phyloP scores from a whole-genome alignment of 92 coral and sea anemone genomes.

The Anthopleura xanthogrammica region DNA sequence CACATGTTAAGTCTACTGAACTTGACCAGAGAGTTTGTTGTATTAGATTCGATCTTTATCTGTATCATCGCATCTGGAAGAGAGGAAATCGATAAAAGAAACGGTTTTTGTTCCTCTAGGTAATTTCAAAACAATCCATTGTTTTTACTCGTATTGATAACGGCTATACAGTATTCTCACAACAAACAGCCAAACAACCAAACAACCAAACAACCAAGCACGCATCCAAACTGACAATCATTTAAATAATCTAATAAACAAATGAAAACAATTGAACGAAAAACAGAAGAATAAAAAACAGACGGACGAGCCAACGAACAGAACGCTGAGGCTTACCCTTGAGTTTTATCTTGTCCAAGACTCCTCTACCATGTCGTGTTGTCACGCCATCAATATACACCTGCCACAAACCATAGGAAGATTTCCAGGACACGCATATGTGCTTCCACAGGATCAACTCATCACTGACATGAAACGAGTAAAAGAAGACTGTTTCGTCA shows the following conservation, averaged over 20 bases:
- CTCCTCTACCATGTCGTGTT: background rate
- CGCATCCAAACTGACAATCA: too few relatives aligned
- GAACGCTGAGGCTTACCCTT: background rate
- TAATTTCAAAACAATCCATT: too few relatives aligned
- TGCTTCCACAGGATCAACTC: constrained; percentile 10
- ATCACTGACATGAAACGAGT: background rate
- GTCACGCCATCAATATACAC: constrained; percentile 18
- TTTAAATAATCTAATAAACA: too few relatives aligned
- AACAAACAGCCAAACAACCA: too few relatives aligned
- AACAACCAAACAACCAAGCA: too few relatives aligned
- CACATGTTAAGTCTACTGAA: constrained; percentile 15
- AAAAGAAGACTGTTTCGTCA: background rate
- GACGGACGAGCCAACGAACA: background rate
- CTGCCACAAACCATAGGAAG: constrained; percentile 20
- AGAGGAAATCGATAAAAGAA: background rate
- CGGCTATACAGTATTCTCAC: too few relatives aligned
- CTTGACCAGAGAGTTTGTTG: background rate
- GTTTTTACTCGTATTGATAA: too few relatives aligned
- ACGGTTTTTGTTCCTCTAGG: too few relatives aligned
- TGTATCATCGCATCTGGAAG: constrained; percentile 3
- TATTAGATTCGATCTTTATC: background rate
- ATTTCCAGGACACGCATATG: constrained; percentile 30
- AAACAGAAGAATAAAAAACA: background rate
- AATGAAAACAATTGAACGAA: too few relatives aligned
- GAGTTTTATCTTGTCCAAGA: constrained; percentile 17